Evolutionary conservation across 2,888 invertebrate species (phyloP), one percentile per base, ranked within the genome.

Genomic region (Cantharis rufa): DNA sequence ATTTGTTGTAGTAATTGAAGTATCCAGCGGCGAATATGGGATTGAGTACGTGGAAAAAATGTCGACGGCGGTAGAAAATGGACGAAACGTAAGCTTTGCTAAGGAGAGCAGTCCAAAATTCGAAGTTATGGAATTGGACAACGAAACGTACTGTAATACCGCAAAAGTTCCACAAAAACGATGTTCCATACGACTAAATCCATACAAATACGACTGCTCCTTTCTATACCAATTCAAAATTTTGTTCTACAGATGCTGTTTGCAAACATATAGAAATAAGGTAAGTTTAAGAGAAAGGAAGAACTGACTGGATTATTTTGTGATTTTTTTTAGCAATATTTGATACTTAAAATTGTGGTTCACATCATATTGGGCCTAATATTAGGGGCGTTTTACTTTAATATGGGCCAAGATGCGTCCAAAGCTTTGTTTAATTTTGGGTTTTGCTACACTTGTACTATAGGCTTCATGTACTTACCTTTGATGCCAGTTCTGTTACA

Each of bases 391-490:
- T 85, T 95, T 70, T 96, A 94, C 86, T 89, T 91, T 62, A 90
- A 91, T 75, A 94, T 95, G 88, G 96, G 95, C 11, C 92, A 93
- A 82, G 94, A 95, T 82, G 96, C 93, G 0, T 94, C 95, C 0
- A 95, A 94, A 86, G 94, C 94, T 0, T 88, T 96, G 24, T 95
- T 94, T 86, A 95, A 95, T 88, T 96, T 95, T 84, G 95, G 95
- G 10, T 96, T 95, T 86, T 94, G 94, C 83, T 95, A 94, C 84
- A 93, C 94, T 1, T 94, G 94, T 78, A 90, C 94, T 15, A 95
- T 96, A 78, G 92, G 93, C 27, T 94, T 95, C 88, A 90, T 96
- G 83, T 96, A 95, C 85, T 90, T 95, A 71, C 94, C 96, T 0
- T 93, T 96, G 93, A 92, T 95, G 91, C 96, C 96, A 2, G 92